phyloP scores from a whole-genome alignment of 2,888 invertebrate species.

The Syritta pipiens region DNA sequence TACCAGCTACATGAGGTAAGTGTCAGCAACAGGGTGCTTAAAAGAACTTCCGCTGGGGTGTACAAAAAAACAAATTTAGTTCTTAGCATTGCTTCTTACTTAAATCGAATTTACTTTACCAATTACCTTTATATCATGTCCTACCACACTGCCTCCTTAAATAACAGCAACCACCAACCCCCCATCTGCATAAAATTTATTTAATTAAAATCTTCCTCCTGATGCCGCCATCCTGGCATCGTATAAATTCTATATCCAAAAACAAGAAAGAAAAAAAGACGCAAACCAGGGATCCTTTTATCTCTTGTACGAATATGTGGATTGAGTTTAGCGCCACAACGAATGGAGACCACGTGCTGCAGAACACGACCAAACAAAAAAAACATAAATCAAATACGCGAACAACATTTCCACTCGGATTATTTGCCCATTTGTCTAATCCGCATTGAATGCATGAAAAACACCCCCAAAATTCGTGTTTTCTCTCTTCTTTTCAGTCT shows the following conservation, averaged over 20 bases:
- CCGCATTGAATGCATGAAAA: conserved; percentile 63
- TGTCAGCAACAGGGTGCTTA: conserved; percentile 67
- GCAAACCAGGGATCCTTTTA: conserved; percentile 50
- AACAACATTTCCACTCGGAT: conserved; percentile 62
- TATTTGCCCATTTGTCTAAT: conserved; percentile 67
- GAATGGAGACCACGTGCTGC: conserved; percentile 60
- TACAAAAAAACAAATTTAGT: no score
- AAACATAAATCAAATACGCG: conserved; percentile 16
- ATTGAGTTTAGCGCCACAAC: conserved; percentile 61
- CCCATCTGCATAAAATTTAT: conserved; percentile 65
- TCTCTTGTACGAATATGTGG: conserved; percentile 42
- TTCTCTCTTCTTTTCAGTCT: no score
- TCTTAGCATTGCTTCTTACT: no score
- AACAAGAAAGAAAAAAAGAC: conserved; percentile 13
- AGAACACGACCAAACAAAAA: conserved; percentile 22
- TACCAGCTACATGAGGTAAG: conserved; percentile 44
- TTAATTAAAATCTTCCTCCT: conserved; percentile 61
- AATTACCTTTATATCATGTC: conserved; percentile 66
- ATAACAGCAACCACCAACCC: conserved; percentile 27
- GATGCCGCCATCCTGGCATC: background rate
- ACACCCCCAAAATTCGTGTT: no score
- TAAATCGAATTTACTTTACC: conserved; percentile 68
- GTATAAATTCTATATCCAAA: conserved; percentile 32
- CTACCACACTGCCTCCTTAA: conserved; percentile 42
- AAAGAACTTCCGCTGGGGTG: conserved; percentile 34